Base-by-base conservation (phyloP, 2,113 vertebrate species). In the Monarcha castaneiventris region DNA sequence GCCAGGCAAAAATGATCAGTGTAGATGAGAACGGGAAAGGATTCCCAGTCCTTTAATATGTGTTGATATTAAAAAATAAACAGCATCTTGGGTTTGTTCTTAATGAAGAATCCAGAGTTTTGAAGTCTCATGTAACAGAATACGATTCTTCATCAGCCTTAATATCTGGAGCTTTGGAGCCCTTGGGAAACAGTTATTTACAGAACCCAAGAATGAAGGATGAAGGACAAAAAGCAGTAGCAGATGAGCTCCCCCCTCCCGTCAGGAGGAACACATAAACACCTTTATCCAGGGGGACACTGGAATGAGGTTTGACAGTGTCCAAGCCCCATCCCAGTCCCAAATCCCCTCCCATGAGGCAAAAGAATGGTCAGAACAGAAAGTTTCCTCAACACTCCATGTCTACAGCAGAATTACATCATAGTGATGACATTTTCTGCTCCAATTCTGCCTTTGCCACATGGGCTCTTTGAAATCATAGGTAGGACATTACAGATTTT, bases 241-340 rank as follows among this genome's bases (percentile, higher is more conserved):
- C 19, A 72, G 61, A 64, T 1, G 1, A 84, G 10, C 33, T 39
- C 75, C 71, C 71, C 10, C 21, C 6, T 91, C 27, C 25, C 11
- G 20, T 41, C 18, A 67, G 43, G 33, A 71, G 20, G 15, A 81
- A 37, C 23, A 18, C 23, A 33, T 63, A 59, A 81, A 72, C 0
- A 1, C 1, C 0, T 23, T 37, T 94, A 37, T 62, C n/a, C 22
- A 35, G 58, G 26, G 19, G 19, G 26, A 62, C 0, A 2, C 19
- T 39, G 9, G 54, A 69, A 93, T 23, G 32, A 78, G 16, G 1
- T 56, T 59, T 87, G 35, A 35, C 10, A 25, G 16, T 33, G 9
- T 22, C 6, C 27, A 68, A 68, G 43, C 6, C 26, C 29, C 41
- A n/a, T 29, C 16, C 20, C 56, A 73, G 15, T 37, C 46, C 5